Conservation (phyloP, 1,140 invertebrate species). For the Ericerus pela region DNA sequence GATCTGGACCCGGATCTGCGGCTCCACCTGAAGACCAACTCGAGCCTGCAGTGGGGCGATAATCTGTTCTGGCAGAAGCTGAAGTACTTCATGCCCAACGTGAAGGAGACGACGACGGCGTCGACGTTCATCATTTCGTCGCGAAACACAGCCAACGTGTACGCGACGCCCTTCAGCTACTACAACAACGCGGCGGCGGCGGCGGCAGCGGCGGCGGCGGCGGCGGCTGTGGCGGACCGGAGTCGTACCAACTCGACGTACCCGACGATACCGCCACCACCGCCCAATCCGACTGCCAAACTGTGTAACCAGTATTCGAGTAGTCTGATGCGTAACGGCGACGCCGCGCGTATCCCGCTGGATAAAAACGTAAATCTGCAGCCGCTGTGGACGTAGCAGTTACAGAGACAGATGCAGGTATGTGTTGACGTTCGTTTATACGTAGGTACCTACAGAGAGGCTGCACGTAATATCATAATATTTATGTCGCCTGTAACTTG, state of each 20-base stretch:
- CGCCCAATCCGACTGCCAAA: background rate
- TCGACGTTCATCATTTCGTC: slow-evolving; percentile 83
- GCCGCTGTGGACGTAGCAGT: slow-evolving; percentile 4
- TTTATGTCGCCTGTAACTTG: too few species aligned
- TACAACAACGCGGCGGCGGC: slow-evolving; percentile 1
- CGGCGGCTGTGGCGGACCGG: too few species aligned
- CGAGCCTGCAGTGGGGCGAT: slow-evolving; percentile 80
- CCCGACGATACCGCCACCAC: slow-evolving; percentile 1
- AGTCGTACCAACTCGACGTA: background rate
- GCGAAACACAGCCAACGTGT: slow-evolving; percentile 14
- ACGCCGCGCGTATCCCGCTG: background rate
- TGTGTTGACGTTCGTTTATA: too few species aligned
- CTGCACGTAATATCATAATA: too few species aligned
- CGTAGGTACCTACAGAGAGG: too few species aligned
- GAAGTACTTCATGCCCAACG: slow-evolving; percentile 74
- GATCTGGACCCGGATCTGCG: slow-evolving; percentile 80
- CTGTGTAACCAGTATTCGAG: background rate
- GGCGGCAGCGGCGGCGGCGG: too few species aligned
- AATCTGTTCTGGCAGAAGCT: slow-evolving; percentile 90
- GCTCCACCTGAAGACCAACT: slow-evolving; percentile 76
- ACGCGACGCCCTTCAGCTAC: slow-evolving; percentile 14
- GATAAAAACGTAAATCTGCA: slow-evolving; percentile 7
- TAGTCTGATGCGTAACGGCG: background rate
- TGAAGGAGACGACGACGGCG: slow-evolving; percentile 48
- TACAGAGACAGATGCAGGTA: too few species aligned